Evolutionary conservation across 2,797 vertebrate species (phyloP).

Genomic region (Cossypha polioptera): DNA sequence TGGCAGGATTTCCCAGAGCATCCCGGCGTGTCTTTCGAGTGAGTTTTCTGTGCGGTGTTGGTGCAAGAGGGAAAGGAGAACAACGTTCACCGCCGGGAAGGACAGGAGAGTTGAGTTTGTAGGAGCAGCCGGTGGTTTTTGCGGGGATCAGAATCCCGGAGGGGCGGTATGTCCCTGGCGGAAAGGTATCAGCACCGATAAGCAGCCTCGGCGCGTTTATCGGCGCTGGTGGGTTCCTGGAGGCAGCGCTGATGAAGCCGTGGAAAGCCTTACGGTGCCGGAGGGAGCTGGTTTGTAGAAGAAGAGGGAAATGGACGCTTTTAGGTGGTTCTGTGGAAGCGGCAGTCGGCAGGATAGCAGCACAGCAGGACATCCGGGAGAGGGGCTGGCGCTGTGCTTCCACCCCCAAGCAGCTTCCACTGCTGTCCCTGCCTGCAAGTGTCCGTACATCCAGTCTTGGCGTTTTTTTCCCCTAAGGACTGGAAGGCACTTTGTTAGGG

Average conservation of each 20-base stretch:
- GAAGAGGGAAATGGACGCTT: too few relatives aligned
- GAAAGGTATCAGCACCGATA: background rate
- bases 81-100: background rate
- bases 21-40: background rate
- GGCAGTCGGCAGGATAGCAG: background rate
- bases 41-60: background rate
- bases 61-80: background rate
- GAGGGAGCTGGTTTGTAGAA: background rate
- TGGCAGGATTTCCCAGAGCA: background rate
- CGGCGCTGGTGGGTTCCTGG: background rate
- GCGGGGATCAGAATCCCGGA: background rate
- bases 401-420: background rate
- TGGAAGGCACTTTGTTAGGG: background rate
- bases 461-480: rapidly evolving
- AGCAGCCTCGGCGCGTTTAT: background rate
- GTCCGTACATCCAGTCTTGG: background rate
- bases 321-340: background rate
- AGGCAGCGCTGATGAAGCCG: rapidly evolving
- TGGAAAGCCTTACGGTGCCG: background rate
- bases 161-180: background rate
- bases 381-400: background rate
- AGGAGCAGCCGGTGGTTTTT: background rate
- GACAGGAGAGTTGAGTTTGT: background rate
- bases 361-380: background rate
- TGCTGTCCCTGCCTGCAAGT: background rate